Base-by-base conservation (phyloP, 1,140 invertebrate genomes). In the Maconellicoccus hirsutus region DNA sequence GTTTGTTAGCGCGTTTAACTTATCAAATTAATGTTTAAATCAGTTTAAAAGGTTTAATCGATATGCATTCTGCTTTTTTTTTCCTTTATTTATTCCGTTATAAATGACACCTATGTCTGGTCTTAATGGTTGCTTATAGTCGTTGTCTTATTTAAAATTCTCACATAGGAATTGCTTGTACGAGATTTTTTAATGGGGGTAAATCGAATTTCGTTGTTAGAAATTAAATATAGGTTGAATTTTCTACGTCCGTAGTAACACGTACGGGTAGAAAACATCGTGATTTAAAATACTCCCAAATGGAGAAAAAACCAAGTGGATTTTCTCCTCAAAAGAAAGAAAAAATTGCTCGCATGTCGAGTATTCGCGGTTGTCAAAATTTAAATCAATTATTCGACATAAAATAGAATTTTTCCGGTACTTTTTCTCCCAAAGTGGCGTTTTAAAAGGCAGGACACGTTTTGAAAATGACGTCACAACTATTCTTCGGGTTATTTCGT, bases 151-250 rank as follows among this genome's bases (percentile, higher is more conserved):
- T 52, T 52, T 52, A 33, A 33, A 33, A 33, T 52, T 52, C 42
- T 16, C 42, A 52, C 10, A 52, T 8, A 16, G 2, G 12, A 52
- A 52, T 19, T 52, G 16, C n/a, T 16, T 8, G 42, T 52, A 33
- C 29, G 3, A 6, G 29, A 33, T 33, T 33, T 33, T 33, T 33
- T 33, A 33, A 33, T 19, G 42, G n/a, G 10, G 42, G 42, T 52
- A 52, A 52, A 52, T 52, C 42, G 42, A 52, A 52, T 52, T 52
- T 52, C 42, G 42, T 52, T 52, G 42, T 52, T 52, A 16, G n/a
- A 52, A 52, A 8, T 52, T 52, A 14, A 2, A 3, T 19, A 19
- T 16, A 16, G 33, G 14, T 38, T 38, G 6, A 7, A 6, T 38
- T 38, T 38, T 19, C n/a, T 52, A 16, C 42, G 10, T 52, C n/a